Evolutionary conservation across 2,113 vertebrate genomes (phyloP).

Genomic region (Paracanthobrama guichenoti): DNA sequence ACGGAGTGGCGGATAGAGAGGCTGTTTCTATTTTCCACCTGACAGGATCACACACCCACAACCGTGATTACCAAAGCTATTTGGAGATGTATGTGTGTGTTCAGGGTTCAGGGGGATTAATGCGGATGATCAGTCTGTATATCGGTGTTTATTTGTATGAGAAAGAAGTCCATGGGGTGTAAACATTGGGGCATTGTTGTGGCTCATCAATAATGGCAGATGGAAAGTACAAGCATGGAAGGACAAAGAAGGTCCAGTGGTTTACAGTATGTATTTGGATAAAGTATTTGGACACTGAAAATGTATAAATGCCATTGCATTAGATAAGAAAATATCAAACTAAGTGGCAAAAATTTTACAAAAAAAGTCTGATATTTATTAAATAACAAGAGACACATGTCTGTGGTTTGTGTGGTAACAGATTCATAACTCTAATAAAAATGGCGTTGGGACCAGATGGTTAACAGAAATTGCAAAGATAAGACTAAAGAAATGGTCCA

Average conservation of each 20-base stretch:
- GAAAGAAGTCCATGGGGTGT: neutral
- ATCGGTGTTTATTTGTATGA: constrained; percentile 49
- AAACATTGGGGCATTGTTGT: neutral
- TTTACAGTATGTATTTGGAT: neutral
- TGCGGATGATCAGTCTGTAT: neutral
- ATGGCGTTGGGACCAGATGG: neutral
- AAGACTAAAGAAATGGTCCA: neutral
- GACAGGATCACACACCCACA: constrained; percentile 52
- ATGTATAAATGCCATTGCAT: neutral
- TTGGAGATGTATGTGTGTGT: constrained; percentile 42
- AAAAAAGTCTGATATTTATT: neutral
- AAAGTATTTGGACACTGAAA: neutral
- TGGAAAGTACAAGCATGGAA: neutral
- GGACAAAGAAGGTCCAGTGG: neutral
- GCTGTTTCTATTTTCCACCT: constrained; percentile 58
- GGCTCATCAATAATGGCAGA: neutral
- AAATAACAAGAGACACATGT: neutral
- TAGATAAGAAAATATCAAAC: constrained; percentile 1
- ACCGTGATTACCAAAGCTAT: constrained; percentile 50
- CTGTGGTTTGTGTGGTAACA: neutral
- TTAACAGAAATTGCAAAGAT: neutral
- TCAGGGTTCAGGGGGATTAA: neutral
- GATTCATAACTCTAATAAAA: neutral
- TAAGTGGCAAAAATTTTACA: neutral
- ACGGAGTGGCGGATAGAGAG: neutral